phyloP scores from a whole-genome alignment of 2,888 invertebrate genomes.

The Imbricaverruca yamaguchii region DNA sequence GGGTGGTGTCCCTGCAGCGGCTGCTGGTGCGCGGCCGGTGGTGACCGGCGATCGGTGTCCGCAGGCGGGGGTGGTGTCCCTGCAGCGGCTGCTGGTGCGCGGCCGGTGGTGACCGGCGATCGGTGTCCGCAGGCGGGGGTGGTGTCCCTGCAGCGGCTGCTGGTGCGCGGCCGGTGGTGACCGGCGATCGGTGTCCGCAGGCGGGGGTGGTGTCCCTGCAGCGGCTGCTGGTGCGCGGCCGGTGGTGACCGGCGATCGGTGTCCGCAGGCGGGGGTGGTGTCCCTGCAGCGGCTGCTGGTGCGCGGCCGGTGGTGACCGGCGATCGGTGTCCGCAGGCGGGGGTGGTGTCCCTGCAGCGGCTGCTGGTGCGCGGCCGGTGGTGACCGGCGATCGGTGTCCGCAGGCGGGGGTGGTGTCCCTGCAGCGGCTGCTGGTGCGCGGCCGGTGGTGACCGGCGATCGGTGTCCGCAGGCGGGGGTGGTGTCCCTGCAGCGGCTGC shows the following conservation, averaged over 20 bases:
- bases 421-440: conserved; percentile 81
- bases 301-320: conserved; percentile 65
- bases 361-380: conserved; percentile 77
- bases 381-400: conserved; percentile 45
- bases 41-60: conserved; percentile 45
- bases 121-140: conserved; percentile 65
- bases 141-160: conserved; percentile 78
- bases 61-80: conserved; percentile 83
- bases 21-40: conserved; percentile 77
- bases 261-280: conserved; percentile 74
- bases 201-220: conserved; percentile 88
- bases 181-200: conserved; percentile 44
- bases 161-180: conserved; percentile 79
- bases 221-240: conserved; percentile 78
- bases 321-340: conserved; percentile 54
- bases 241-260: conserved; percentile 51
- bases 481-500: conserved; percentile 78
- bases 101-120: conserved; percentile 59
- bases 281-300: conserved; percentile 85
- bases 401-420: conserved; percentile 83
- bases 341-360: conserved; percentile 85
- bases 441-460: conserved; percentile 59
- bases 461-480: conserved; percentile 65
- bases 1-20: conserved; percentile 85
- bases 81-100: conserved; percentile 81